Evolutionary conservation across 2,113 vertebrate genomes (phyloP), one percentile per base, ranked within the genome.

Genomic region (Coryphaenoides rupestris): DNA sequence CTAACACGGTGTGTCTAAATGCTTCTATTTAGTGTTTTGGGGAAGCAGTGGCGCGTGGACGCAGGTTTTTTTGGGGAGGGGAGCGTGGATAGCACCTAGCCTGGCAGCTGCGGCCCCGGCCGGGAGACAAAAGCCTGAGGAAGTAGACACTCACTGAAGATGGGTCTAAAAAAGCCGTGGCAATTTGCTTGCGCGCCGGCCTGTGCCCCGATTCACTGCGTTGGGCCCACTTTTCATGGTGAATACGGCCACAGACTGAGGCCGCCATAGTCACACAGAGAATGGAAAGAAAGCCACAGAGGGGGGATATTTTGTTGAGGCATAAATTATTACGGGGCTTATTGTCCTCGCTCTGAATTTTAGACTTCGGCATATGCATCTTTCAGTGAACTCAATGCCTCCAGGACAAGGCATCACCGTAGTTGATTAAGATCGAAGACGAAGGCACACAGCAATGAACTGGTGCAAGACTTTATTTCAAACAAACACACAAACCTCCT

Each of bases 1-100:
- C 83, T 91, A 91, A 90, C 88, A 85, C 68, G 77, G 84, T 90
- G 88, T 91, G 89, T 90, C 89, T 92, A 91, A n/a, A 92, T 91
- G 88, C 79, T 80, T 77, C 89, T 87, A 89, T 91, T 92, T 90
- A 91, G 86, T 75, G 85, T 89, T 87, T 87, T 84, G 47, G 82
- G 84, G 79, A 88, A 75, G 86, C 88, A 91, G 84, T 70, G 80
- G 86, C 74, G 89, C 86, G 80, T 86, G 84, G 76, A 84, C 77
- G 79, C 79, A 84, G 86, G 75, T 87, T 90, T 89, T n/a, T n/a
- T 80, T 82, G 75, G 73, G 33, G 70, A 82, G 78, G 84, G 83
- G 81, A 87, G 78, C 58, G 62, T 72, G 79, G 83, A 87, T 79
- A 86, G 86, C 89, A 90, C 89, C 88, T 91, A 87, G 84, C 82